These are phyloP conservation scores for Microtus richardsoni DNA, from an alignment of 2,113 vertebrate species.

Conservation along the genomic window DNA sequence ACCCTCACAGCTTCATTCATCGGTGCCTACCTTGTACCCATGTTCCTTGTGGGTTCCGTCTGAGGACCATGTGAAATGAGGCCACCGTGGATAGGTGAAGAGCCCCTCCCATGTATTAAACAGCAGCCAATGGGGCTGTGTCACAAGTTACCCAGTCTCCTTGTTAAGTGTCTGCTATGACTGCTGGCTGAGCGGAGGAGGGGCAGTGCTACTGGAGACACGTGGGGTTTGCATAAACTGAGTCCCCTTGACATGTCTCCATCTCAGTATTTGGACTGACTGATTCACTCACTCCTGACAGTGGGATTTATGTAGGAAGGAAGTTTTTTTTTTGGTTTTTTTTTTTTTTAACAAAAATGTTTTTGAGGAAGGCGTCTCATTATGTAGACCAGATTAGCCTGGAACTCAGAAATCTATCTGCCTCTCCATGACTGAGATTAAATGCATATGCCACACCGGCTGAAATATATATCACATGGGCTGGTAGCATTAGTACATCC, in stretches of 20 bases:
- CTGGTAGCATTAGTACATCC: fast-evolving
- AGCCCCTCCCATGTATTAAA: fast-evolving
- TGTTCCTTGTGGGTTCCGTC: fast-evolving
- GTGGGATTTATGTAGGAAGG: background rate
- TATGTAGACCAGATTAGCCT: background rate
- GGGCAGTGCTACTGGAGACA: background rate
- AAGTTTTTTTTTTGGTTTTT: no score
- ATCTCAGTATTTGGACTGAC: fast-evolving
- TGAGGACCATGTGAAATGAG: fast-evolving
- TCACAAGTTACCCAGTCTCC: no score
- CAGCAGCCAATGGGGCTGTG: background rate
- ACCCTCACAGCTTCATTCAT: no score
- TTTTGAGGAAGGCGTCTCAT: background rate
- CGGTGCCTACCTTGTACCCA: background rate
- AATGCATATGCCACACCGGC: background rate
- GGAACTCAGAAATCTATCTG: background rate
- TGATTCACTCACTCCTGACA: no score
- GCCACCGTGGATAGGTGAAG: no score
- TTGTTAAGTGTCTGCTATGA: background rate
- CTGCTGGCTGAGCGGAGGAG: background rate
- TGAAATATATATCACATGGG: fast-evolving
- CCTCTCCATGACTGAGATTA: background rate
- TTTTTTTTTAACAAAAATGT: background rate
- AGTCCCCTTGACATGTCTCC: background rate
- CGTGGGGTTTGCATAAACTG: background rate